These are phyloP conservation scores for Calephelis perditalis DNA, from an alignment of 2,888 invertebrate genomes.

Conservation along the genomic window DNA sequence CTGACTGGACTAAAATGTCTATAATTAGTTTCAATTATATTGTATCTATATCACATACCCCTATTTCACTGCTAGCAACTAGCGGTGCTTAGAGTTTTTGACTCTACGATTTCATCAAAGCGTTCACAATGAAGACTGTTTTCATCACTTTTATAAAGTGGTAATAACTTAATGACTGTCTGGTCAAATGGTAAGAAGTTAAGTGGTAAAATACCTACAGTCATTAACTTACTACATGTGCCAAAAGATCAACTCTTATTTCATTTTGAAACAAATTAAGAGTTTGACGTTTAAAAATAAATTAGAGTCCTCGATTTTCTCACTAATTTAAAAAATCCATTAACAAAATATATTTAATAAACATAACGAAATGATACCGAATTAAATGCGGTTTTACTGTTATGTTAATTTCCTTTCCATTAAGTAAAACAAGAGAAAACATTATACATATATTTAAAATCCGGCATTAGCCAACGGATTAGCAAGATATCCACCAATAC, in stretches of 20 bases:
- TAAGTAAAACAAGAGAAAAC: conserved; percentile 3
- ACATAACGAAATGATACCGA: conserved; percentile 54
- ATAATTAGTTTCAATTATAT: conserved; percentile 66
- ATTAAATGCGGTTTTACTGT: conserved; percentile 52
- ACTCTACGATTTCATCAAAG: conserved; percentile 50
- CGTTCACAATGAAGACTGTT: conserved; percentile 26
- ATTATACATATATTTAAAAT: conserved; percentile 18
- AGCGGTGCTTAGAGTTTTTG: conserved; percentile 61
- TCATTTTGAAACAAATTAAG: conserved; percentile 3
- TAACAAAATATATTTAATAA: conserved; percentile 57
- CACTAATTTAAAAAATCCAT: conserved; percentile 24
- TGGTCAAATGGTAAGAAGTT: neutral
- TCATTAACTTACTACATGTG: conserved; percentile 3
- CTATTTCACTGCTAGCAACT: conserved; percentile 74
- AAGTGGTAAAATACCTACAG: neutral
- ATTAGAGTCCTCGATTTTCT: conserved; percentile 10
- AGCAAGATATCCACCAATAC: neutral
- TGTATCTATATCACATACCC: conserved; percentile 71
- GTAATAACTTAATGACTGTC: conserved; percentile 16
- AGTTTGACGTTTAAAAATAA: conserved; percentile 8
- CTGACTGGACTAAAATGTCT: conserved; percentile 3
- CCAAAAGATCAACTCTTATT: conserved; percentile 4
- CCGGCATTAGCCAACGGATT: neutral
- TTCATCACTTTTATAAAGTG: conserved; percentile 46
- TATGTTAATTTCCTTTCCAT: conserved; percentile 40